phyloP scores from a whole-genome alignment of 2,797 vertebrate genomes.

The Monodelphis domestica region DNA sequence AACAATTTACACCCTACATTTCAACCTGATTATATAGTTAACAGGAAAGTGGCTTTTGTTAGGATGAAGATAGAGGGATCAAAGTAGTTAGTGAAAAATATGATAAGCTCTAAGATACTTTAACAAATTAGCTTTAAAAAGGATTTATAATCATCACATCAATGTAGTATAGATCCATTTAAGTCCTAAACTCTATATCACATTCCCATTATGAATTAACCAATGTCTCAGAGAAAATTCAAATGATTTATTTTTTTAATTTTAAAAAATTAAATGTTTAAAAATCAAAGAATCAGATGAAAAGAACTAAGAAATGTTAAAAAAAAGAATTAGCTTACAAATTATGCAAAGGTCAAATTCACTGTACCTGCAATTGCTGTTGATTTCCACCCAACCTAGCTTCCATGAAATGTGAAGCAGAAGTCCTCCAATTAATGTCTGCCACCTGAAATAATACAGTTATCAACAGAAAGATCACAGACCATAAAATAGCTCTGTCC shows the following conservation, averaged over 20 bases:
- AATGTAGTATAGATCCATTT: not conserved
- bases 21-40: not conserved
- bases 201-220: not conserved
- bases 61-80: not conserved
- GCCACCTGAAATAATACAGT: constrained; percentile 89
- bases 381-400: constrained; percentile 94
- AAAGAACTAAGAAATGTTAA: not conserved
- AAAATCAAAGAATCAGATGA: not conserved
- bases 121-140: not conserved
- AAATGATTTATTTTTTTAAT: not conserved
- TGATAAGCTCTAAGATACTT: not conserved
- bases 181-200: not conserved
- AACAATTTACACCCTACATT: not conserved
- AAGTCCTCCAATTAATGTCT: constrained; percentile 91
- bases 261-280: too few species aligned
- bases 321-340: not conserved
- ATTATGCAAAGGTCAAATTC: not conserved
- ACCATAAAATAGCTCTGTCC: fast-evolving
- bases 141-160: not conserved
- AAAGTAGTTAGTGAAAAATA: not conserved
- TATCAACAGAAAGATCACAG: constrained; percentile 25
- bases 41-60: not conserved
- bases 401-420: constrained; percentile 92
- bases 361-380: constrained; percentile 89
- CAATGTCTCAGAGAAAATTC: not conserved